Base-by-base conservation (phyloP, 2,888 invertebrate genomes). In the Tetranychus truncatus region DNA sequence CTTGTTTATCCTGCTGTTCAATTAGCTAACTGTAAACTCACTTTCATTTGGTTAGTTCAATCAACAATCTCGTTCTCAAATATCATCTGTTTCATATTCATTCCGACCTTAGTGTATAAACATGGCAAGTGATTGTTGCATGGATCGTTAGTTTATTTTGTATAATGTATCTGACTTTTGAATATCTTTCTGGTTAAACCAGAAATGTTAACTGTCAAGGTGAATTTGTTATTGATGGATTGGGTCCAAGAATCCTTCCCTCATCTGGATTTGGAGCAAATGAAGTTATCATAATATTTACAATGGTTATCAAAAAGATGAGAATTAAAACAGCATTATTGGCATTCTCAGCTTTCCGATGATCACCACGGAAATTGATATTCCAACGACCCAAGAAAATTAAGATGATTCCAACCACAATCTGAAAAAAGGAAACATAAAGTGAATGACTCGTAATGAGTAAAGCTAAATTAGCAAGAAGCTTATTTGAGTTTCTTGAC, bases 331-430 rank as follows among this genome's bases (percentile, higher is more conserved):
- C 74, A 20, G 77, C 74, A 55, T 79, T 79, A 73, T 79, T 79
- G 9, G 78, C 76, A 44, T 78, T 71, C 46, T 79, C 79, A 15
- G 79, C 79, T 24, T 77, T 66, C 55, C 77, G 76, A 55, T 79
- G 78, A 67, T 79, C 78, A 67, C 77, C 77, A 55, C 75, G 71
- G 45, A 76, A 77, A 66, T 79, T 79, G 34, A 79, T 78, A 69
- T 79, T 79, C 74, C 77, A 77, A 20, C 79, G 78, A 46, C 79
- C 79, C 18, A 79, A 77, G 9, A 78, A 77, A 15, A 79, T 78
- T 46, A 79, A 75, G 8, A 79, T 76, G 72, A 79, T 79, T 45
- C 79, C 79, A 45, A 79, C 78, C n/a, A 79, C 45, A 44, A 79
- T 77, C 77, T 77, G 73, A 15, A 11, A 65, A 72, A 34, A n/a